Base-by-base conservation (phyloP, 2,797 vertebrate genomes). In the Euthynnus affinis region DNA sequence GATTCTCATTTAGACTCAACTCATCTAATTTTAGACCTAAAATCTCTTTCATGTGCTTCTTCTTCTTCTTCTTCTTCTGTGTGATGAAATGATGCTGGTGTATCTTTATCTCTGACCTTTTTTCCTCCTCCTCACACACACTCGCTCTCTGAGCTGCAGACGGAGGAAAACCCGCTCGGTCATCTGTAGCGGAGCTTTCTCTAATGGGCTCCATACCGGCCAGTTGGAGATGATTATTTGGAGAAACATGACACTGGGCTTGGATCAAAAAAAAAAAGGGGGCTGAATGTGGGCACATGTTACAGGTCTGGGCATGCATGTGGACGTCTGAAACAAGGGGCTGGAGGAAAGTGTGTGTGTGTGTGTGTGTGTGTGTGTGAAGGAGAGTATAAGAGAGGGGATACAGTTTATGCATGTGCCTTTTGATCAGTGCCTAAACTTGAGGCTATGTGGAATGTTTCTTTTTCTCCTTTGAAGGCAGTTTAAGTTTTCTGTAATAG, bases 401-500 rank as follows among this genome's bases (percentile, higher is more conserved):
- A 52, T 73, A 17, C 44, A 66, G 75, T 81, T 78, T 74, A 61
- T 85, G 52, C 69, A 5, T 73, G 71, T 62, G 71, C 18, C 81
- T 88, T 89, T 89, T 88, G 84, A 91, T 93, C 91, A 85, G 71
- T 8, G 81, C 67, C 74, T 82, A 71, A 87, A 89, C 74, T 87
- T 71, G 59, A 88, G 83, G 76, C 78, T 61, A 61, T 52, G 65
- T 80, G 73, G 84, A 90, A 88, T 79, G 79, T 92, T 90, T 91
- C 76, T 88, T 56, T 88, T 87, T 85, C 87, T 90, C 67, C 82
- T 90, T 89, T 91, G 85, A 92, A 89, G 84, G 81, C 84, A 85
- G 89, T 87, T 92, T 87, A 73, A 87, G 82, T 90, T 92, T 90
- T 91, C 88, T 85, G 65, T 91, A 86, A 90, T 86, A 87, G 88